These are phyloP conservation scores for Cebidichthys violaceus DNA, from an alignment of 2,113 vertebrate genomes.

Conservation along the genomic window DNA sequence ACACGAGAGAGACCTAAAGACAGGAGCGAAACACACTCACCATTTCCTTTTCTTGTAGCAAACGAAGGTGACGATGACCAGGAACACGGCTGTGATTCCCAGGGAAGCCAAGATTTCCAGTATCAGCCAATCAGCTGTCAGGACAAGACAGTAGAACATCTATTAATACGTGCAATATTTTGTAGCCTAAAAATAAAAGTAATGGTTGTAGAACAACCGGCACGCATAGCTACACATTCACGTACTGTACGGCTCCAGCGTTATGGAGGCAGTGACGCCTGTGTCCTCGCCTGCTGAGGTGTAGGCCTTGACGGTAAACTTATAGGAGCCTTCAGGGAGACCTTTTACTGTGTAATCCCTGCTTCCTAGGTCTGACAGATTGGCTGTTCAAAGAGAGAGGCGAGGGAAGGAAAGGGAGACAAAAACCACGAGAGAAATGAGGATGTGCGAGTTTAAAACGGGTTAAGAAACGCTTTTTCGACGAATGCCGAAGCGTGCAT, in stretches of 20 bases:
- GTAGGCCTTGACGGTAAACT: conserved; percentile 84
- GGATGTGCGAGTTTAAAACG: not conserved
- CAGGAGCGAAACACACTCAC: conserved; percentile 55
- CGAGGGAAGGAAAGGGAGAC: not conserved
- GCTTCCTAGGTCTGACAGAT: conserved; percentile 59
- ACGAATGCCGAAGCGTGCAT: not conserved
- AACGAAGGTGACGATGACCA: conserved; percentile 73
- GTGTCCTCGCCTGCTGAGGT: conserved; percentile 79
- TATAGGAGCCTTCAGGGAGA: conserved; percentile 69
- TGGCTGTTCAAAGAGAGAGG: conserved; percentile 62
- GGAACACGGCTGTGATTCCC: conserved; percentile 65
- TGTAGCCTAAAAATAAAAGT: not conserved
- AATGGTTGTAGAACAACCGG: not conserved
- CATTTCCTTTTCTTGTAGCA: conserved; percentile 86
- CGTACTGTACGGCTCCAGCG: conserved; percentile 73
- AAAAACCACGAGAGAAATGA: not conserved
- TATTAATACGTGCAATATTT: not conserved
- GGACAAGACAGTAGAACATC: conserved; percentile 1
- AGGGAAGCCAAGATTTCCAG: conserved; percentile 81
- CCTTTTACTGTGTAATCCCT: conserved; percentile 72
- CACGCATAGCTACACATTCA: not conserved
- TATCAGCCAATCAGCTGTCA: conserved; percentile 77
- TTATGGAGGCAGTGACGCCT: conserved; percentile 70
- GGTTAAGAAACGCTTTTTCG: conserved; percentile 10
- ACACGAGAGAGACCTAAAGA: not conserved